Evolutionary conservation across 1,140 invertebrate genomes (phyloP).

Genomic region (Laupala kohalensis): DNA sequence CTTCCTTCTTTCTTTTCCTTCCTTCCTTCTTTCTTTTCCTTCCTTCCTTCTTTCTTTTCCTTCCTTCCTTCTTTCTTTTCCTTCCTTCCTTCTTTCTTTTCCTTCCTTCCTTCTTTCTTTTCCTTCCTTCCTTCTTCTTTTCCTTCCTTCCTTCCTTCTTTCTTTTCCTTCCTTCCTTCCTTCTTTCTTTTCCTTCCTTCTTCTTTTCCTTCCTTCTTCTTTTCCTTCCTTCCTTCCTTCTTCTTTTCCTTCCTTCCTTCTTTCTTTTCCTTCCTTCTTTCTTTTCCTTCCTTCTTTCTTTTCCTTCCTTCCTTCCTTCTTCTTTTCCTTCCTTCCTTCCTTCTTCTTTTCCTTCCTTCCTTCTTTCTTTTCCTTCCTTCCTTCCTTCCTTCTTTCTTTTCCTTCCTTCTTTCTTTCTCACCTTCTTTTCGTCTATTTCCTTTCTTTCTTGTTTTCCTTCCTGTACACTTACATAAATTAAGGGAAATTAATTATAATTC

Average conservation of each 20-base stretch:
- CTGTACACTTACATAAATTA: too few relatives aligned
- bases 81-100: background rate
- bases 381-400: background rate
- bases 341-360: background rate
- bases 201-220: background rate
- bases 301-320: background rate
- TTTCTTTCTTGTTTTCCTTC: background rate
- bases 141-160: background rate
- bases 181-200: background rate
- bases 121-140: background rate
- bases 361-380: background rate
- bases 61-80: background rate
- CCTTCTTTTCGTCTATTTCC: background rate
- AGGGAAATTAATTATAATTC: too few relatives aligned
- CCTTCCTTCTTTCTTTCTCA: background rate
- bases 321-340: too few relatives aligned
- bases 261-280: background rate
- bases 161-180: background rate
- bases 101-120: background rate
- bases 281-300: background rate
- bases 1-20: too few relatives aligned
- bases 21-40: too few relatives aligned
- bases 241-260: too few relatives aligned
- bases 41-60: background rate
- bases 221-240: background rate